A percentile compares a stretch with the other conserved stretches of the same genome.
phyloP scores from a whole-genome alignment of 2,888 invertebrate genomes.

The Patella caerulea region DNA sequence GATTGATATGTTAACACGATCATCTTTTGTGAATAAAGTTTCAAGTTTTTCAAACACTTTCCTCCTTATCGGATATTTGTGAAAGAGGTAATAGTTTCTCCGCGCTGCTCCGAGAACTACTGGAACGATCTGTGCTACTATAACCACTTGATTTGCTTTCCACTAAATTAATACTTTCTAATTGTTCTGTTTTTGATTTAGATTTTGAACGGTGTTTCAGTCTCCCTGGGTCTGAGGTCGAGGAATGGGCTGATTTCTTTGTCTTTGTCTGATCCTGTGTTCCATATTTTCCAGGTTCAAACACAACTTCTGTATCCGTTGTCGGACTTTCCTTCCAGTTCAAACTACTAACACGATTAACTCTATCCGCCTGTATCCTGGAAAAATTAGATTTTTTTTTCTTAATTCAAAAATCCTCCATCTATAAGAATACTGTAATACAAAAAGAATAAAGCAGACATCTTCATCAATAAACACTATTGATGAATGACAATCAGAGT shows the following conservation, averaged over 20 bases:
- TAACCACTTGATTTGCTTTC: conserved; percentile 42
- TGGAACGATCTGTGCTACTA: conserved; percentile 44
- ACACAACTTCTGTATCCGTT: conserved; percentile 44
- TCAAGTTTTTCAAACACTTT: not conserved
- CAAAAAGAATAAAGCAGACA: too few species aligned
- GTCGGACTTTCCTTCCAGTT: not conserved
- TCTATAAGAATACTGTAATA: too few species aligned
- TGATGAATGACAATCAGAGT: too few species aligned
- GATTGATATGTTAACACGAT: too few species aligned
- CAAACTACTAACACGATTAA: conserved; percentile 3
- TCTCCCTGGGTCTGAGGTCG: conserved; percentile 16
- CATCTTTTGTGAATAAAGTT: too few species aligned
- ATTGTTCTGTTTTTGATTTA: conserved; percentile 12
- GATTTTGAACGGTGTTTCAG: not conserved
- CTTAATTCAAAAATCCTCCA: too few species aligned
- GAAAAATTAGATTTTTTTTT: not conserved
- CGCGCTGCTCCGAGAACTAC: conserved; percentile 37
- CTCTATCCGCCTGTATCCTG: conserved; percentile 18
- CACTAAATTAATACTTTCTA: conserved; percentile 27
- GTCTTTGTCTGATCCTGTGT: not conserved
- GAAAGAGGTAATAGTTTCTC: conserved; percentile 37
- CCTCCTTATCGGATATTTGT: not conserved
- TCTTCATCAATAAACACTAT: too few species aligned
- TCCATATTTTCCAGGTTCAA: conserved; percentile 41
- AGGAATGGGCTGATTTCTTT: conserved; percentile 14